Conservation (phyloP, 2,113 vertebrate genomes). For the Pteruthius melanotis region DNA sequence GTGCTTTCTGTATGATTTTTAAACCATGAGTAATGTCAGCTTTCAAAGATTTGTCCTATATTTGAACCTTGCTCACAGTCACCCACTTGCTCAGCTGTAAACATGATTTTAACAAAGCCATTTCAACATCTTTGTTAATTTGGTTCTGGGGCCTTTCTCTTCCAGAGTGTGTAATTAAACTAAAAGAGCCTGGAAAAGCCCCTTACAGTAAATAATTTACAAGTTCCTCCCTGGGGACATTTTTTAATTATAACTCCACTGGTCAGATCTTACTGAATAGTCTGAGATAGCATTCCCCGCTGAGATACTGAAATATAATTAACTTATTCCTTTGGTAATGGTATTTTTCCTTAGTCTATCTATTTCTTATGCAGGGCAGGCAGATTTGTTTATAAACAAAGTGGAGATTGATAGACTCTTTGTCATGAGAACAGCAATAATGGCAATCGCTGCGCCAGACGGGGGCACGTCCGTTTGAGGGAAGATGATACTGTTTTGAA, state of each 20-base stretch:
- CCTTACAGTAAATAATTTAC: conserved; percentile 65
- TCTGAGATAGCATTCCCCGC: conserved; percentile 35
- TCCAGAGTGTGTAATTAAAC: conserved; percentile 34
- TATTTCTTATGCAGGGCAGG: conserved; percentile 11
- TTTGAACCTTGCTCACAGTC: background rate
- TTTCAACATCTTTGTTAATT: conserved; percentile 2
- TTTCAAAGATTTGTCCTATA: background rate
- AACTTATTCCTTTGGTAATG: conserved; percentile 42
- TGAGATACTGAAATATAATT: conserved; percentile 48
- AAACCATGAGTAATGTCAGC: background rate
- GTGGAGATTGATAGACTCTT: conserved; percentile 7
- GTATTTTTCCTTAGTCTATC: conserved; percentile 37
- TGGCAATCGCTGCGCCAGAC: background rate
- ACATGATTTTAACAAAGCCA: background rate
- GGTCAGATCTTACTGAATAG: conserved; percentile 52
- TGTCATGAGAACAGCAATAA: conserved; percentile 20
- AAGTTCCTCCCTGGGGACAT: conserved; percentile 45
- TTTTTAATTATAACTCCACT: conserved; percentile 57
- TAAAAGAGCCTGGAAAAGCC: conserved; percentile 51
- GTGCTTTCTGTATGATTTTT: background rate
- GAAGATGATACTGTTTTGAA: conserved; percentile 42
- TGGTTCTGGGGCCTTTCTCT: background rate
- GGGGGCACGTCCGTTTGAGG: conserved; percentile 25
- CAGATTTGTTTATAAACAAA: conserved; percentile 64
- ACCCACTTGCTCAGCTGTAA: background rate